Percentiles rank a stretch among this genome's conserved stretches.
Evolutionary conservation across 92 coral and sea anemone genomes (phyloP).

Genomic region (Diadumene lineata): DNA sequence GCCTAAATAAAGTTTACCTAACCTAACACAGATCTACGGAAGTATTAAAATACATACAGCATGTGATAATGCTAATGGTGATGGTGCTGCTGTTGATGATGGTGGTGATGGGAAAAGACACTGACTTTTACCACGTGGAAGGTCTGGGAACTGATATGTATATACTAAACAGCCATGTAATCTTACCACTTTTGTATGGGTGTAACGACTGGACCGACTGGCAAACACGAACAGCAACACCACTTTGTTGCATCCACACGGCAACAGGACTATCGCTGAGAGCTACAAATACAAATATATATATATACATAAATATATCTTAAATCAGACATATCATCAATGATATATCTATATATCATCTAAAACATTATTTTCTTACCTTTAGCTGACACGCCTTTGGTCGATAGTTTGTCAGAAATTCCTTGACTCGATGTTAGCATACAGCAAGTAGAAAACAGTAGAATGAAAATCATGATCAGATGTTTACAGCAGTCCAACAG

Average conservation of each 20-base stretch:
- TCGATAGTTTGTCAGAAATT: not conserved
- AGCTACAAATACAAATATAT: not conserved
- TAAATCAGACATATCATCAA: not conserved
- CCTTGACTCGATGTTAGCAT: not conserved
- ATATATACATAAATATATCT: not conserved
- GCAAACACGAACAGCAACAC: conserved; percentile 32
- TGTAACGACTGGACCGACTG: conserved; percentile 24
- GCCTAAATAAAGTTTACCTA: no score
- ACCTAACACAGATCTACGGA: no score
- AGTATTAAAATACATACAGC: no score
- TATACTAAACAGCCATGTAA: not conserved
- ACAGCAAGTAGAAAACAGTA: not conserved
- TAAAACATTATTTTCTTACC: not conserved
- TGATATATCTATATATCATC: no score
- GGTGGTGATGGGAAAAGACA: no score
- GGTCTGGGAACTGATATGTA: not conserved
- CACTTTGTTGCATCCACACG: conserved; percentile 43
- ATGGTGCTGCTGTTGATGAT: no score
- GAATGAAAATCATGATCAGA: not conserved
- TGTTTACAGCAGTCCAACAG: no score
- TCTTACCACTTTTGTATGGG: conserved; percentile 15
- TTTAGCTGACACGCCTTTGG: not conserved
- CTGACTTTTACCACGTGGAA: not conserved
- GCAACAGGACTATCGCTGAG: conserved; percentile 48
- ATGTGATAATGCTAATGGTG: no score